phyloP scores from a whole-genome alignment of 2,888 invertebrate genomes.

The Girardia tigrina region DNA sequence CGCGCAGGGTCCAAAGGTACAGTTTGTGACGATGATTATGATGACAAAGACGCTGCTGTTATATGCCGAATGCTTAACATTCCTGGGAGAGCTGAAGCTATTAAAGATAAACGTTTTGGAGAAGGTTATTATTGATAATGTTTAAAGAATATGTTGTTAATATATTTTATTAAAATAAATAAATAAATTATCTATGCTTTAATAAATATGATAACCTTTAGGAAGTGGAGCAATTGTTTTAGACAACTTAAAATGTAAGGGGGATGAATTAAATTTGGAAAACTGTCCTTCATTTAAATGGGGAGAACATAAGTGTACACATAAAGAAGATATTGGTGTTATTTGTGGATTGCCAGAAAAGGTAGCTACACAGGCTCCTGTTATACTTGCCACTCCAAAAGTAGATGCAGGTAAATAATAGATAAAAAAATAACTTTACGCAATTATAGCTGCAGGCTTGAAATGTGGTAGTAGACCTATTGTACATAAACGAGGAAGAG shows the following conservation, averaged over 20 bases:
- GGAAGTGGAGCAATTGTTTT: constrained; percentile 42
- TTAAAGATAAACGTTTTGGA: constrained; percentile 29
- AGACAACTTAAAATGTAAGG: constrained; percentile 54
- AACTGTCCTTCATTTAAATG: constrained; percentile 59
- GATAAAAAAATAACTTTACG: no score
- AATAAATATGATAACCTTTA: no score
- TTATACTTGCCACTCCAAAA: neutral
- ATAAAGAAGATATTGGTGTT: constrained; percentile 62
- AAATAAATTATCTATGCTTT: no score
- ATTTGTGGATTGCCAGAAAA: constrained; percentile 38
- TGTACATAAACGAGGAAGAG: neutral
- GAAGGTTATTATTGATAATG: neutral
- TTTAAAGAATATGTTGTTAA: no score
- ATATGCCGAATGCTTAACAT: constrained; percentile 50
- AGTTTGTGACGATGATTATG: constrained; percentile 66
- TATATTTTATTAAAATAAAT: no score
- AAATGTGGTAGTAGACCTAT: constrained; percentile 34
- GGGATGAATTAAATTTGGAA: constrained; percentile 54
- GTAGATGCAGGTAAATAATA: neutral
- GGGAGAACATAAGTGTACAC: constrained; percentile 63
- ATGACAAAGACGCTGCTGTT: constrained; percentile 55
- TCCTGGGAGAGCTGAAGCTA: constrained; percentile 34
- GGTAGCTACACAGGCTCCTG: neutral
- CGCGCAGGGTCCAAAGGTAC: constrained; percentile 63
- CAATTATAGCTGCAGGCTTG: neutral